phyloP scores from a whole-genome alignment of 2,797 vertebrate species.

The Gallirallus australis region DNA sequence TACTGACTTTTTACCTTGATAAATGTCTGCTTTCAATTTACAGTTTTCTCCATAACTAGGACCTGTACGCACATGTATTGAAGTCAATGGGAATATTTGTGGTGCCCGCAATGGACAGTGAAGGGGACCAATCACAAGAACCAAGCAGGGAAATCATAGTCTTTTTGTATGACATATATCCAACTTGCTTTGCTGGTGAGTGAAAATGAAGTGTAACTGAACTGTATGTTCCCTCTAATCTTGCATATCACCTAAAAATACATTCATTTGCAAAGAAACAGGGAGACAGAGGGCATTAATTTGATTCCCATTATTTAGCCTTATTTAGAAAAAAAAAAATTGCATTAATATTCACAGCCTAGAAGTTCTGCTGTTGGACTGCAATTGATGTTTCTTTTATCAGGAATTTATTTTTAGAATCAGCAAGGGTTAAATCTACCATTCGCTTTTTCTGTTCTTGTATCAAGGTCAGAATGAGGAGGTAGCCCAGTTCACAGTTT shows the following conservation, averaged over 20 bases:
- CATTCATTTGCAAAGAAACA: neutral
- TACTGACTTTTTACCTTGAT: neutral
- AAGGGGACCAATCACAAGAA: neutral
- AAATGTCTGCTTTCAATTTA: slow-evolving; percentile 3
- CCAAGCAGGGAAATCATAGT: neutral
- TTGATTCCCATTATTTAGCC: neutral
- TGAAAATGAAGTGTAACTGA: neutral
- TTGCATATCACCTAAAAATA: neutral
- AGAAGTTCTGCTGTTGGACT: neutral
- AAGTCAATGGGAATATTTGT: neutral
- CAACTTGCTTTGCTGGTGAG: neutral
- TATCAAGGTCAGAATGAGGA: slow-evolving; percentile 64
- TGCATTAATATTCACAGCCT: neutral
- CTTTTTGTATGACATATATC: neutral
- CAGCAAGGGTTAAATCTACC: slow-evolving; percentile 68
- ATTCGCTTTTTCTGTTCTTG: slow-evolving; percentile 59
- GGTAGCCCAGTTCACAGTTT: slow-evolving; percentile 66
- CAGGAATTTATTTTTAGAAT: slow-evolving; percentile 40
- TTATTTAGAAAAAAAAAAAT: neutral
- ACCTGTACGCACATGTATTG: neutral
- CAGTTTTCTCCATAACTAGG: neutral
- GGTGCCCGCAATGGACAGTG: neutral
- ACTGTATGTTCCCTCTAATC: neutral
- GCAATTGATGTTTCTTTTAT: neutral
- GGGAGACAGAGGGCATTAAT: neutral